Conservation (phyloP, 1,140 invertebrate genomes). For the Drosophila takahashii region DNA sequence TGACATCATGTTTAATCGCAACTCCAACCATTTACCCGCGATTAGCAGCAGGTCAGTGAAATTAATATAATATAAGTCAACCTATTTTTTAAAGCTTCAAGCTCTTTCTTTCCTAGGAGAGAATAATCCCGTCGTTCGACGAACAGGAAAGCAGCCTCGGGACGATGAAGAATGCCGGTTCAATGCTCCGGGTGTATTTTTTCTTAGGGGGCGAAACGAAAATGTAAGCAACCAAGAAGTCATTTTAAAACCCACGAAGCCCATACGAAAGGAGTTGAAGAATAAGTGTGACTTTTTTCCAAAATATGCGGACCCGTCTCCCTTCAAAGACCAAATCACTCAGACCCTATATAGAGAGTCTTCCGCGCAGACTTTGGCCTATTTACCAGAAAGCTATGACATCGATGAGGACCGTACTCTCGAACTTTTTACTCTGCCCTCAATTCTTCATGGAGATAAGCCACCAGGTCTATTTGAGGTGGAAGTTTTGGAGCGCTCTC, state of each 20-base stretch:
- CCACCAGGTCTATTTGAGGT: conserved; percentile 76
- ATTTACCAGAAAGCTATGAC: conserved; percentile 86
- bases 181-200: conserved; percentile 51
- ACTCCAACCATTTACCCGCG: not conserved
- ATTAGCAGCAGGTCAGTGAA: conserved; percentile 7
- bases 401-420: conserved; percentile 32
- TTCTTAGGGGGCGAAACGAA: conserved; percentile 30
- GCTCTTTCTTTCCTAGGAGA: not conserved
- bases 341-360: conserved; percentile 86
- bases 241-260: conserved; percentile 25
- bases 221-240: conserved; percentile 36
- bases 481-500: conserved; percentile 74
- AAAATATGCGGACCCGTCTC: conserved; percentile 26
- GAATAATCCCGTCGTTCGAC: conserved; percentile 10
- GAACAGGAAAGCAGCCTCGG: conserved; percentile 40
- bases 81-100: not conserved
- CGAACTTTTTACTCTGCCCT: conserved; percentile 69
- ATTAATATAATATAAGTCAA: too few species aligned
- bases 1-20: conserved; percentile 1
- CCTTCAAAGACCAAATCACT: conserved; percentile 60
- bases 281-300: conserved; percentile 65
- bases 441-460: conserved; percentile 51
- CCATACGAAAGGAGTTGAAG: conserved; percentile 36
- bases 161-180: conserved; percentile 64
- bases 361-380: conserved; percentile 90